Evolutionary conservation across 2,797 vertebrate genomes (phyloP), one percentile per base, ranked within the genome.

Genomic region (Novumbra hubbsi): DNA sequence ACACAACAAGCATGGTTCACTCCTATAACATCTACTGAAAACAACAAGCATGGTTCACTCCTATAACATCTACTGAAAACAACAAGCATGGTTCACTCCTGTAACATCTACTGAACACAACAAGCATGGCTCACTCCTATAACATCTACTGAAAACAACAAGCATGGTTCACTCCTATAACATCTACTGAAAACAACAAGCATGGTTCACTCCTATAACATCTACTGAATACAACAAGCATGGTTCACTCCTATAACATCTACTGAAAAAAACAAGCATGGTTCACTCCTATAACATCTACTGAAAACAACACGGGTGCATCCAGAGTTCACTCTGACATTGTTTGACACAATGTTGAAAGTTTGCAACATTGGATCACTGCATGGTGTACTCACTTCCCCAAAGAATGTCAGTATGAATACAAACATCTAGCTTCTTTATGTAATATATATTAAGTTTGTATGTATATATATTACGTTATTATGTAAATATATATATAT

Each of bases 251-350:
- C n/a, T n/a, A n/a, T n/a, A n/a, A 38, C 3, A 8, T 38, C 34
- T 38, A 8, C 3, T 38, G 34, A 38, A 38, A 3, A 38, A 3
- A 38, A 38, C 34, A 72, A 76, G 78, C 69, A 62, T 45, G 21
- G 74, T 81, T 83, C 75, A 81, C 38, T 78, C 81, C 38, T 32
- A 45, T 45, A 45, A 60, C 55, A 9, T 57, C 21, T 45, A 28
- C 41, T 28, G 50, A 67, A 78, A 70, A 70, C 79, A n/a, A 70
- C 78, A 65, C 11, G 41, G 79, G 77, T 71, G 79, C 89, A 81
- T 77, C 81, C 65, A 75, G 79, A 88, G 80, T 76, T 82, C 65
- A 73, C 34, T 72, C 70, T 84, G 21, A 45, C 68, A 73, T 72
- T 60, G 76, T 79, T 83, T 74, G 70, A 69, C 70, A 76, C 15